Conservation (phyloP, 2,888 invertebrate species). For the Papilio elwesi region DNA sequence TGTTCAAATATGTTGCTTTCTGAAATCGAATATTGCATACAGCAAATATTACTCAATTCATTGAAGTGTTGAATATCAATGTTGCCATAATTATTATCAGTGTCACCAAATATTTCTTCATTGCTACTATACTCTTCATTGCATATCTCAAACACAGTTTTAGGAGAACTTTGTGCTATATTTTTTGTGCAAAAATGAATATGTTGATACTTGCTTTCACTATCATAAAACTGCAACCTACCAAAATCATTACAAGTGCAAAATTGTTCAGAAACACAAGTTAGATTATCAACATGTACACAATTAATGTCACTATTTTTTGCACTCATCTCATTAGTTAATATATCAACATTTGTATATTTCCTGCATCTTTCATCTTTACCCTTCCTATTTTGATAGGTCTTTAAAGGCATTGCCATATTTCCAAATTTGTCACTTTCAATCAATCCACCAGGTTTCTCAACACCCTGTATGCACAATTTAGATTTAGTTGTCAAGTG, state of each 20-base stretch:
- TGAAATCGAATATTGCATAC: not conserved
- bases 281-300: constrained; percentile 10
- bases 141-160: constrained; percentile 61
- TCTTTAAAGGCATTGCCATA: constrained; percentile 7
- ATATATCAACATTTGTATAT: not conserved
- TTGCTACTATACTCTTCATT: constrained; percentile 46
- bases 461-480: constrained; percentile 60
- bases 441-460: constrained; percentile 64
- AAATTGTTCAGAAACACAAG: constrained; percentile 49
- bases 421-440: constrained; percentile 13
- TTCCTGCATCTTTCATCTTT: constrained; percentile 17
- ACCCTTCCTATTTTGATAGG: constrained; percentile 27
- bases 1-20: constrained; percentile 4
- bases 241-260: constrained; percentile 75
- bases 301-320: constrained; percentile 7
- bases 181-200: constrained; percentile 65
- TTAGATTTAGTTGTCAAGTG: constrained; percentile 55
- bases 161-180: constrained; percentile 51
- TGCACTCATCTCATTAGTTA: constrained; percentile 4
- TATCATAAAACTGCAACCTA: constrained; percentile 56
- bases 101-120: not conserved
- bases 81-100: not conserved
- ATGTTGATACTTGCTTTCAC: constrained; percentile 60
- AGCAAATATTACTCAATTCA: constrained; percentile 7
- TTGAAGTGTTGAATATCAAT: constrained; percentile 10